Evolutionary conservation across 2,888 invertebrate genomes (phyloP).

Genomic region (Brenthis daphne): DNA sequence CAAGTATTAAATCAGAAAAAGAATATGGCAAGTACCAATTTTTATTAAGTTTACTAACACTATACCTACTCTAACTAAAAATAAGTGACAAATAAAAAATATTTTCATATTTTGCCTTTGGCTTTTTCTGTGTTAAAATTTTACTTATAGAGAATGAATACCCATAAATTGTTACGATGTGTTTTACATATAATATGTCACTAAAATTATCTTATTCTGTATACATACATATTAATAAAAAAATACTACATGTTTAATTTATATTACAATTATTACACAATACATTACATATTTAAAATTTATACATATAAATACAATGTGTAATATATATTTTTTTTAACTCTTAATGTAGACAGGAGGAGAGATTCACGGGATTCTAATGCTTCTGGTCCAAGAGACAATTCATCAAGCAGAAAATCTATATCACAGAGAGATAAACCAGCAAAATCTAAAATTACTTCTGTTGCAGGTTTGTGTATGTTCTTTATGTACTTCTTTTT

Average conservation of each 20-base stretch:
- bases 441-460: conserved; percentile 57
- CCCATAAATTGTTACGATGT: too few relatives aligned
- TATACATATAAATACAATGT: too few relatives aligned
- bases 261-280: too few relatives aligned
- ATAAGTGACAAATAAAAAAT: too few relatives aligned
- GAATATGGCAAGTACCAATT: conserved; percentile 64
- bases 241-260: neutral
- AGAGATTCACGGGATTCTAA: conserved; percentile 78
- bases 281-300: too few relatives aligned
- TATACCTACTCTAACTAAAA: too few relatives aligned
- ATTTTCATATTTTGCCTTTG: too few relatives aligned
- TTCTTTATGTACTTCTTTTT: neutral
- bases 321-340: neutral
- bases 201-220: too few relatives aligned
- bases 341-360: conserved; percentile 58
- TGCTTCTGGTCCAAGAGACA: conserved; percentile 72
- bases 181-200: too few relatives aligned
- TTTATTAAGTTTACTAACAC: neutral
- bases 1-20: conserved; percentile 75
- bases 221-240: too few relatives aligned
- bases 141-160: too few relatives aligned
- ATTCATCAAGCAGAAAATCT: conserved; percentile 66
- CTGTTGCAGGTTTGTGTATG: conserved; percentile 36
- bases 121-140: too few relatives aligned
- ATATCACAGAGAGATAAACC: conserved; percentile 66